phyloP scores from a whole-genome alignment of 2,797 vertebrate genomes.

The Enteromius fasciolatus region DNA sequence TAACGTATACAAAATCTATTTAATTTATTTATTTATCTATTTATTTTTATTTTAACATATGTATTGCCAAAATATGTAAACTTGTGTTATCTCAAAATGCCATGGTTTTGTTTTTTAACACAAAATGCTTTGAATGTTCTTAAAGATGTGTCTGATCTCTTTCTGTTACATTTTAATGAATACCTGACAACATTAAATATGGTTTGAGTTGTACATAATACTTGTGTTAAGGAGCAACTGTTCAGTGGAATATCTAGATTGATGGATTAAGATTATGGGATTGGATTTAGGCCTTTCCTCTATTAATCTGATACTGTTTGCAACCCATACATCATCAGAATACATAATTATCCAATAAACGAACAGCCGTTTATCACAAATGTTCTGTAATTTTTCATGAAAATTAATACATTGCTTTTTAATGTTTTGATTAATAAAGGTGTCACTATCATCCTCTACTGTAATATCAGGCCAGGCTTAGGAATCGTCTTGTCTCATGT shows the following conservation, averaged over 20 bases:
- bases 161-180: neutral
- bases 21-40: no score
- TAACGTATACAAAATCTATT: neutral
- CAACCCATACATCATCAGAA: slow-evolving; percentile 3
- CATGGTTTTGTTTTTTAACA: neutral
- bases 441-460: neutral
- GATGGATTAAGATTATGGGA: slow-evolving; percentile 54
- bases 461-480: neutral
- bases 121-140: neutral
- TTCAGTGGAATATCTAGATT: slow-evolving; percentile 27
- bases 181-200: neutral
- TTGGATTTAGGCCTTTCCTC: slow-evolving; percentile 55
- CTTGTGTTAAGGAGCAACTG: neutral
- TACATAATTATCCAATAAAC: slow-evolving; percentile 4
- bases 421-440: neutral
- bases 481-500: neutral
- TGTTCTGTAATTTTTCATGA: neutral
- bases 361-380: neutral
- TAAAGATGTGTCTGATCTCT: neutral
- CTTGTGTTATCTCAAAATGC: neutral
- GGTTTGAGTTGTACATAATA: neutral
- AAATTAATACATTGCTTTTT: neutral
- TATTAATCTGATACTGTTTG: slow-evolving; percentile 43
- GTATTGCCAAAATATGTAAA: neutral
- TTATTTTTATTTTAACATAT: neutral